A percentile compares a stretch with the other conserved stretches of the same genome.
Conservation (phyloP, 2,113 vertebrate species). For the Sakesphorus luctuosus region DNA sequence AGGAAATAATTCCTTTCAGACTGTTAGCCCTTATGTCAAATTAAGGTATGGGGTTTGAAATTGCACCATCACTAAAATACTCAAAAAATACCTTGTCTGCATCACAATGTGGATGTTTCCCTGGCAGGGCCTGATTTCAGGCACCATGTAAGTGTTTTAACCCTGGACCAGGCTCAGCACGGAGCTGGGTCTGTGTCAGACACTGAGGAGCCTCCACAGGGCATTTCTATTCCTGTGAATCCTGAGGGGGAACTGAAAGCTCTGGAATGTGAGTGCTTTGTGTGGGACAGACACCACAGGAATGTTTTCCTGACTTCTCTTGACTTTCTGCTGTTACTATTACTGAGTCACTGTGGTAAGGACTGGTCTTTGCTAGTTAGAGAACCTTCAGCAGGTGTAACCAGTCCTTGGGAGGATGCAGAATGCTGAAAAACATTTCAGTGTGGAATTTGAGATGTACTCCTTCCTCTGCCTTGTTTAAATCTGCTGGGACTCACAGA, state of each 20-base stretch:
- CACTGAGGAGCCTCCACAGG: background rate
- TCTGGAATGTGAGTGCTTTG: background rate
- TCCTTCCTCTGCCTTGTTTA: background rate
- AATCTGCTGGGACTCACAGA: background rate
- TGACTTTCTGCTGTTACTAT: background rate
- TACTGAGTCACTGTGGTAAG: background rate
- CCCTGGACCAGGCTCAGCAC: background rate
- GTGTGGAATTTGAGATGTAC: background rate
- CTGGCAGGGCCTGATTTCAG: background rate
- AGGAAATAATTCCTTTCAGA: background rate
- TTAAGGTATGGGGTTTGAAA: background rate
- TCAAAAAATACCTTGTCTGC: background rate
- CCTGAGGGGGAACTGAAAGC: background rate
- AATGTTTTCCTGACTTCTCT: background rate
- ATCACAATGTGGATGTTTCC: background rate
- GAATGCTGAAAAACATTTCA: background rate
- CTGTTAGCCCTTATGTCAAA: background rate
- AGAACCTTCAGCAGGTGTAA: background rate
- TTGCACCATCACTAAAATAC: background rate
- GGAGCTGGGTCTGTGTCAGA: background rate
- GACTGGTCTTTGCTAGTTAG: background rate
- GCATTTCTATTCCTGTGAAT: background rate
- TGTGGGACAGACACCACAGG: background rate
- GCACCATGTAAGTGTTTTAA: accelerated
- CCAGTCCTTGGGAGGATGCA: background rate